Percentiles rank a stretch among this genome's conserved stretches.
phyloP scores from a whole-genome alignment of 2,888 invertebrate species.

The Hypsopygia costalis region DNA sequence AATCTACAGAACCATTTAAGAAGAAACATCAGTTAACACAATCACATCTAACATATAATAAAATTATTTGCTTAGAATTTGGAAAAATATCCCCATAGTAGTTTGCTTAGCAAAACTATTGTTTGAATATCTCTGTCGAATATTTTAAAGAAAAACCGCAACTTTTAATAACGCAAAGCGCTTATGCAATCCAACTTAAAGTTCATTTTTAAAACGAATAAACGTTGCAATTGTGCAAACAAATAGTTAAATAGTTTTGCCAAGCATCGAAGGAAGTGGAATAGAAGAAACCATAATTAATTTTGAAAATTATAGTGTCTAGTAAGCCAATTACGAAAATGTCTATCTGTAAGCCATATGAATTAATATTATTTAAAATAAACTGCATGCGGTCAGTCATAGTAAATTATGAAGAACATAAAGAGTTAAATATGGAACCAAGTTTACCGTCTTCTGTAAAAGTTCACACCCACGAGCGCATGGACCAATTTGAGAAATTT shows the following conservation, averaged over 20 bases:
- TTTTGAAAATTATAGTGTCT: constrained; percentile 58
- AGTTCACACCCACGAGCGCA: constrained; percentile 70
- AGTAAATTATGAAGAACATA: constrained; percentile 54
- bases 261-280: constrained; percentile 26
- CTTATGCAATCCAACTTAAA: no score
- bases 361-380: constrained; percentile 40
- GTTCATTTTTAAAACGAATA: no score
- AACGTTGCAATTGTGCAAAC: no score
- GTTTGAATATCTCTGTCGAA: no score
- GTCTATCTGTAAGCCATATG: constrained; percentile 61
- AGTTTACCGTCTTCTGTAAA: constrained; percentile 77
- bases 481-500: constrained; percentile 55
- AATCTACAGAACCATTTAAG: constrained; percentile 66
- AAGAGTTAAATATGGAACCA: constrained; percentile 49
- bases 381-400: constrained; percentile 77
- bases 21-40: constrained; percentile 64
- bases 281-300: constrained; percentile 32
- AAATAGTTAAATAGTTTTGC: constrained; percentile 41
- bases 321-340: constrained; percentile 68
- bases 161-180: no score
- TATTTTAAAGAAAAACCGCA: no score
- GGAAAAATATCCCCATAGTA: constrained; percentile 29
- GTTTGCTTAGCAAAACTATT: constrained; percentile 43
- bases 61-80: constrained; percentile 28
- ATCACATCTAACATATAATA: constrained; percentile 67